Percentiles rank a stretch among this genome's conserved stretches.
These are phyloP conservation scores for Aphaenogaster ashmeadi DNA, from an alignment of 1,140 invertebrate species.

Conservation along the genomic window DNA sequence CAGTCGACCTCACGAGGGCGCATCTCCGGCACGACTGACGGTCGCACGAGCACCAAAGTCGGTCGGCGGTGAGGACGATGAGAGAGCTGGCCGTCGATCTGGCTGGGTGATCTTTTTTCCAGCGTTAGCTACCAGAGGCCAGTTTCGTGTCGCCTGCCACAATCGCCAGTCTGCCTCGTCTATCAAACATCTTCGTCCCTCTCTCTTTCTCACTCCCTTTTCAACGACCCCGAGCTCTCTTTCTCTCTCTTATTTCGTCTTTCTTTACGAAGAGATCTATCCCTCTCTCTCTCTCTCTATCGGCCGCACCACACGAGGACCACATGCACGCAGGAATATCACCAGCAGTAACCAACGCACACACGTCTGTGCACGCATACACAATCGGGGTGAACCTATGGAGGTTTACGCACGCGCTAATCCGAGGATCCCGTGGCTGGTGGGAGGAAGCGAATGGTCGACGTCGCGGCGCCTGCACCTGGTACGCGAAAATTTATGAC, in stretches of 20 bases:
- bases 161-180: slow-evolving; percentile 51
- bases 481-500: slow-evolving; percentile 64
- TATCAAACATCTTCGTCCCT: slow-evolving; percentile 40
- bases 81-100: slow-evolving; percentile 67
- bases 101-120: slow-evolving; percentile 80
- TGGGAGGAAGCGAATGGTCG: slow-evolving; percentile 55
- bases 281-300: slow-evolving; percentile 45
- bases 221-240: not conserved
- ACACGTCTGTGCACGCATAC: not conserved
- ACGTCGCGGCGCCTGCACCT: slow-evolving; percentile 62
- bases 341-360: not conserved
- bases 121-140: slow-evolving; percentile 70
- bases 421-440: slow-evolving; percentile 47
- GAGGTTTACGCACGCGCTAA: slow-evolving; percentile 66
- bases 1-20: slow-evolving; percentile 77
- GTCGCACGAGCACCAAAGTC: slow-evolving; percentile 73
- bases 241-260: slow-evolving; percentile 14
- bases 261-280: slow-evolving; percentile 42
- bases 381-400: slow-evolving; percentile 41
- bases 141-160: slow-evolving; percentile 64
- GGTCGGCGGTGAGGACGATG: slow-evolving; percentile 60
- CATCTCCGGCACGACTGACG: slow-evolving; percentile 82
- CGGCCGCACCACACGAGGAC: not conserved
- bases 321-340: not conserved
- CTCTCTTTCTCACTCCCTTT: not conserved